Evolutionary conservation across 2,888 invertebrate genomes (phyloP).

Genomic region (Camptogramma bilineatum): DNA sequence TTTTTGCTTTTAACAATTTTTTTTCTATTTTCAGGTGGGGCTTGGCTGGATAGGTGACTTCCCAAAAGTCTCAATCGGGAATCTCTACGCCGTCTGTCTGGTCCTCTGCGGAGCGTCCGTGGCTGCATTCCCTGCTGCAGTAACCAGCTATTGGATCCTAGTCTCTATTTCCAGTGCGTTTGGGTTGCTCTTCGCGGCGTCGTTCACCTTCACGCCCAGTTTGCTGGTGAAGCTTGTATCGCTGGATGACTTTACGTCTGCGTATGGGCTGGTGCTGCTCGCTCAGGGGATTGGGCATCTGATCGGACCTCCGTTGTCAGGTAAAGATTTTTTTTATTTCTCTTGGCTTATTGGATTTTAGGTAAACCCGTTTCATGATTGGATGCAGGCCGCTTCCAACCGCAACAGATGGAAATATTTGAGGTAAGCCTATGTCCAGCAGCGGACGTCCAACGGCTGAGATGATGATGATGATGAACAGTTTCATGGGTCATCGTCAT

Average conservation of each 20-base stretch:
- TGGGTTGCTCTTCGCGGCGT: conserved; percentile 96
- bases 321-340: conserved; percentile 69
- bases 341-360: not conserved
- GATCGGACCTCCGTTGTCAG: conserved; percentile 96
- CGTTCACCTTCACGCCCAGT: conserved; percentile 95
- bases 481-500: too few relatives aligned
- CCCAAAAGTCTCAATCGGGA: conserved; percentile 91
- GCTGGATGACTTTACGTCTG: conserved; percentile 95
- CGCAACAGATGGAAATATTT: too few relatives aligned
- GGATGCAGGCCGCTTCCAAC: too few relatives aligned
- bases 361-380: too few relatives aligned
- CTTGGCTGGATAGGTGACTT: conserved; percentile 96
- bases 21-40: conserved; percentile 86
- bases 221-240: conserved; percentile 95
- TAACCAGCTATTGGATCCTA: conserved; percentile 78
- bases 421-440: too few relatives aligned
- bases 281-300: conserved; percentile 97
- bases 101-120: conserved; percentile 88
- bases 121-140: conserved; percentile 85
- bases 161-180: conserved; percentile 87
- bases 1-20: too few relatives aligned
- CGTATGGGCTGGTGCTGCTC: conserved; percentile 95
- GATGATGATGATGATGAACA: too few relatives aligned
- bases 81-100: conserved; percentile 93
- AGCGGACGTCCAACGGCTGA: too few relatives aligned